Base-by-base conservation (phyloP, 2,797 vertebrate genomes). In the Megalops cyprinoides region DNA sequence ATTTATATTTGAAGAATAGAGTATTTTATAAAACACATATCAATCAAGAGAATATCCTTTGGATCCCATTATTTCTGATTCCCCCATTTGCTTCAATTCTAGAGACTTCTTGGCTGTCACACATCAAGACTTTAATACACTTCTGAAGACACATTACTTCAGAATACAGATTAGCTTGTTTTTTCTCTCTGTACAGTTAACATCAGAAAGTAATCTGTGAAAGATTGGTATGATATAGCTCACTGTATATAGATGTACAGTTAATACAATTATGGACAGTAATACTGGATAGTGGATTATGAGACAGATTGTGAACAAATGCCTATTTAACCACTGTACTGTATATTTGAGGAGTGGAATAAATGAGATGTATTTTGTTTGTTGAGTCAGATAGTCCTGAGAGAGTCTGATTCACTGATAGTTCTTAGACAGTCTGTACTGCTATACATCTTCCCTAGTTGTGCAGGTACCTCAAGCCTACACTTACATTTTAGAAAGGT, bases 11-110 rank as follows among this genome's bases (percentile, higher is more conserved):
- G 34, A n/a, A 23, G 10, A 69, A 23, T 79, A 44, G 7, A n/a
- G 34, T 79, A 67, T 65, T 78, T 39, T 76, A 14, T 76, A 20
- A 76, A 76, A 25, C 15, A 25, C 15, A 20, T 51, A 76, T 76
- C 53, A 48, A 51, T 31, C 46, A 49, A 48, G 20, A 62, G 23
- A 76, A 53, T 78, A 31, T 67, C 20, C 31, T 67, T 67, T 79
- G 46, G 20, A 31, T 53, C 65, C n/a, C 44, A 51, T 67, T 18
- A 55, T 76, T 76, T 67, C 14, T 44, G 46, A 20, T 56, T 25
- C 25, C 1, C 7, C 25, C 34, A 0, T 34, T 65, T 6, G 28
- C 60, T 65, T 28, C 60, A 9, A 65, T 31, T 0, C 18, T 65
- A 65, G 31, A 34, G 31, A 65, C 34, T 14, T 60, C 25, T 34